phyloP scores from a whole-genome alignment of 2,888 invertebrate genomes.

The Aspidapion aeneum region DNA sequence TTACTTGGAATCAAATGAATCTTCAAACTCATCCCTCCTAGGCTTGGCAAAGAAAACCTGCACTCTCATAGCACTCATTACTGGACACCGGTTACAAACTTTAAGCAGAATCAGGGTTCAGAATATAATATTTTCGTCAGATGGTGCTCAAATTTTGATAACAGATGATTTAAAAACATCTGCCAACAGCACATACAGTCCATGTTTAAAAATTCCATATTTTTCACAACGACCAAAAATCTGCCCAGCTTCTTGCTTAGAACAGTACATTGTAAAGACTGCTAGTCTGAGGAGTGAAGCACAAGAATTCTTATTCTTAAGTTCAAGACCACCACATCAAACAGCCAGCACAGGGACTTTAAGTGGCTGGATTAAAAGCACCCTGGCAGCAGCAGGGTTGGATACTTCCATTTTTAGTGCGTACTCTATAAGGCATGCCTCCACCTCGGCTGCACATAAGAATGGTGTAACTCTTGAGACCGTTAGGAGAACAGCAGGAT shows the following conservation, averaged over 20 bases:
- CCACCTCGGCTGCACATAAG: slow-evolving; percentile 28
- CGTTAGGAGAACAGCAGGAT: slow-evolving; percentile 28
- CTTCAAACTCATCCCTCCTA: not conserved
- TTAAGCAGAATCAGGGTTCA: not conserved
- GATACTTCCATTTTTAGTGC: slow-evolving; percentile 23
- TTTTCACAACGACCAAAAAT: too few species aligned
- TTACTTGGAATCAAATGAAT: not conserved
- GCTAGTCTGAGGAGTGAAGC: not conserved
- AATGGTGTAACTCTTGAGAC: slow-evolving; percentile 23
- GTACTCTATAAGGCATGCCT: slow-evolving; percentile 20
- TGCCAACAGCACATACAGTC: not conserved
- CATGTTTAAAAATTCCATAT: not conserved
- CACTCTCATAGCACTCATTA: not conserved
- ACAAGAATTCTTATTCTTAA: slow-evolving; percentile 3
- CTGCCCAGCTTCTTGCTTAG: too few species aligned
- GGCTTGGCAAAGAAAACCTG: not conserved
- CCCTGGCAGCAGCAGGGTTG: slow-evolving; percentile 23
- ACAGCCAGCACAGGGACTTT: slow-evolving; percentile 5
- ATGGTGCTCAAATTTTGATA: not conserved
- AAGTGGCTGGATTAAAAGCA: slow-evolving; percentile 28
- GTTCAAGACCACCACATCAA: slow-evolving; percentile 20
- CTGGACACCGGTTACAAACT: not conserved
- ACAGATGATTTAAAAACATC: not conserved
- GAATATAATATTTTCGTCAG: not conserved
- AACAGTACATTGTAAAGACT: too few species aligned